Evolutionary conservation across 2,797 vertebrate genomes (phyloP).

Genomic region (Xyrichtys novacula): DNA sequence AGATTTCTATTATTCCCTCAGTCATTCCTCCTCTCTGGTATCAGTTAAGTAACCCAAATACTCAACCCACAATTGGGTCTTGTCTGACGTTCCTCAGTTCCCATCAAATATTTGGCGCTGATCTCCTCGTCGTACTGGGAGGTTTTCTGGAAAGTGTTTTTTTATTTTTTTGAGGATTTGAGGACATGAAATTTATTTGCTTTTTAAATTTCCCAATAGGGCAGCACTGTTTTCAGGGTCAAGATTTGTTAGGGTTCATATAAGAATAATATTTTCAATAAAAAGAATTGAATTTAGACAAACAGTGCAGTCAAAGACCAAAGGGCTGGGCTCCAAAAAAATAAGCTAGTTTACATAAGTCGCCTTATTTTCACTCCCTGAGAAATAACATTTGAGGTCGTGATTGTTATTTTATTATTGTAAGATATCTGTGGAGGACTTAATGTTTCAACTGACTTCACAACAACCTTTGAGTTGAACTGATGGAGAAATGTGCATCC

Average conservation of each 20-base stretch:
- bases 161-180: slow-evolving; percentile 19
- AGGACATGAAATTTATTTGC: slow-evolving; percentile 20
- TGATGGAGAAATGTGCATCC: slow-evolving; percentile 13
- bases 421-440: slow-evolving; percentile 9
- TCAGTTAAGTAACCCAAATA: slow-evolving; percentile 48
- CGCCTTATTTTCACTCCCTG: background rate
- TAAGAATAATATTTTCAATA: slow-evolving; percentile 8
- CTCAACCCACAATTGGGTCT: slow-evolving; percentile 12
- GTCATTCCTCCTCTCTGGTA: slow-evolving; percentile 43
- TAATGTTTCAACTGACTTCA: background rate
- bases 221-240: slow-evolving; percentile 27
- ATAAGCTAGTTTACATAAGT: background rate
- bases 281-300: slow-evolving; percentile 4
- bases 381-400: slow-evolving; percentile 8
- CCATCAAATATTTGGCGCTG: slow-evolving; percentile 30
- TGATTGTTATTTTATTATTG: background rate
- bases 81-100: slow-evolving; percentile 25
- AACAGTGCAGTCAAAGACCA: background rate
- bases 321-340: slow-evolving; percentile 13
- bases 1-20: slow-evolving; percentile 23
- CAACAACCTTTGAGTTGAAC: slow-evolving; percentile 18
- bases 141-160: slow-evolving; percentile 19
- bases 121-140: slow-evolving; percentile 24
- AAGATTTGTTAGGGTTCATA: slow-evolving; percentile 15
- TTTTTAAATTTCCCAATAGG: slow-evolving; percentile 39